These are phyloP conservation scores for Hafferia zeledoni DNA, from an alignment of 2,797 vertebrate species.

Conservation along the genomic window DNA sequence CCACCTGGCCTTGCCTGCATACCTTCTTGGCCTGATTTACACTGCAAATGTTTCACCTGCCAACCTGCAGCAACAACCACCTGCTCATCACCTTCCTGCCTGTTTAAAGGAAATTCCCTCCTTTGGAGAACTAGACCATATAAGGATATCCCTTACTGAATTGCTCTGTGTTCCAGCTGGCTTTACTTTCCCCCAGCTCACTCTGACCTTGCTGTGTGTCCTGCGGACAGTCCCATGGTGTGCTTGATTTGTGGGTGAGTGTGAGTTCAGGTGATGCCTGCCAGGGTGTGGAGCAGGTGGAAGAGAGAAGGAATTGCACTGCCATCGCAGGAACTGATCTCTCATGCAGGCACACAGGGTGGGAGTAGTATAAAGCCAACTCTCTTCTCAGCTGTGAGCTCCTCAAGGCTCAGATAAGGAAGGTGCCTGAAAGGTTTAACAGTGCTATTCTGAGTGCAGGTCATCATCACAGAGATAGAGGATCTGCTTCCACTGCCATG, in stretches of 20 bases:
- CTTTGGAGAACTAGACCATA: not conserved
- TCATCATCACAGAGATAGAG: not conserved
- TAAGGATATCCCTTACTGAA: not conserved
- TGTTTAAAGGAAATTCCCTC: not conserved
- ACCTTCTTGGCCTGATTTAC: not conserved
- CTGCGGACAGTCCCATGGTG: not conserved
- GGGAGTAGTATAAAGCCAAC: not conserved
- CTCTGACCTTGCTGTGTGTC: not conserved
- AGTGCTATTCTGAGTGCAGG: not conserved
- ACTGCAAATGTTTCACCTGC: not conserved
- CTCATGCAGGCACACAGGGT: not conserved
- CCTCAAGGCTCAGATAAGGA: not conserved
- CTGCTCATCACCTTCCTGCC: not conserved
- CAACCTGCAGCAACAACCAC: not conserved
- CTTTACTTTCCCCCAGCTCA: not conserved
- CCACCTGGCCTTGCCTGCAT: rapidly evolving
- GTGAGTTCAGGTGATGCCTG: not conserved
- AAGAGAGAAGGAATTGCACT: not conserved
- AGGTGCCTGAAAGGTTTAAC: not conserved
- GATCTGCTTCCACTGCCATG: not conserved
- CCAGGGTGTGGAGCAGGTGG: not conserved
- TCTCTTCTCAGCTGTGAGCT: not conserved
- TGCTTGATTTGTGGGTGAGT: not conserved
- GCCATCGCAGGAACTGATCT: rapidly evolving
- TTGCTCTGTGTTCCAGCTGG: not conserved